Base-by-base conservation (phyloP, 1,140 invertebrate species). In the Cryptotermes secundus region DNA sequence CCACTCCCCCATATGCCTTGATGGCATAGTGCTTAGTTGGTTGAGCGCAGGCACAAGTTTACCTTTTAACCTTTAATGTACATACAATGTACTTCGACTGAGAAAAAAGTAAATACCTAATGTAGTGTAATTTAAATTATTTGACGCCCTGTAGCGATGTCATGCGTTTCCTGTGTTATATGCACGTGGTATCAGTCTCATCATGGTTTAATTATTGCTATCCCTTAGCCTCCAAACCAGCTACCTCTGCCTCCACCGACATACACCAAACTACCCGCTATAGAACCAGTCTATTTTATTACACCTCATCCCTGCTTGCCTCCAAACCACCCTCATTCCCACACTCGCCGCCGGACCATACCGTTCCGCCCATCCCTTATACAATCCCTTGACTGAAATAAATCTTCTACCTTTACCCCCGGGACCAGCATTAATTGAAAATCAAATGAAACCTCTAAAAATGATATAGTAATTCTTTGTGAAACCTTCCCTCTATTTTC, bases 371-470 rank as follows among this genome's bases (percentile, higher is more conserved):
- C 59, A 72, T 31, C 42, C 80, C 31, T 81, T 36, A 35, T 81
- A 36, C 2, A 22, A 81, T 42, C 80, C 80, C 80, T 81, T 81
- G 4, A n/a, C 80, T 81, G 26, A 81, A 81, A 81, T 81, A 81
- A 81, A 81, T 81, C 80, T 81, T 81, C n/a, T 34, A 16, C 22
- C 26, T 80, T 26, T 31, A 45, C 34, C 80, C 34, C n/a, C 9
- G 31, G 59, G 59, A 36, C 80, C 42, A 36, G 2, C 16, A 81
- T 81, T 81, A 81, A 81, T 81, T 81, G 80, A 81, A 81, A 81
- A 81, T n/a, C 9, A 81, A 81, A 81, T 38, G 35, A 34, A 36
- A 81, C 26, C 9, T 38, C 22, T 45, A 38, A 36, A 42, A 81
- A 81, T 81, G 80, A 81, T 81, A 35, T 19, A 81, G 24, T 81